These are phyloP conservation scores for Neosilurus hyrtlii DNA, from an alignment of 2,797 vertebrate genomes.

Conservation along the genomic window DNA sequence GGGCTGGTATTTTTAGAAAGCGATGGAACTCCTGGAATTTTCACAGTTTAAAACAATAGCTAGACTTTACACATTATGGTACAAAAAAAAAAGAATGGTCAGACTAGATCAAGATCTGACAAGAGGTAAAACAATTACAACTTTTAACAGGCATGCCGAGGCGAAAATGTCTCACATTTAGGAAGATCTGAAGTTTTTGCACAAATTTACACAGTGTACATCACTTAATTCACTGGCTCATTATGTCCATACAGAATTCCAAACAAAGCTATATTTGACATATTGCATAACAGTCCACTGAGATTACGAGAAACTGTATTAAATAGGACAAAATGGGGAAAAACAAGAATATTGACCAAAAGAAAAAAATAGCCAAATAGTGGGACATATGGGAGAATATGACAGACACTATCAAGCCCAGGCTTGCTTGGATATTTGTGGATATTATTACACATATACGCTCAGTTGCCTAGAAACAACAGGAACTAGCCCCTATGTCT, in stretches of 20 bases:
- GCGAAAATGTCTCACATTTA: not conserved
- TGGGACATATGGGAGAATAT: not conserved
- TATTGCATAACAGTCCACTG: not conserved
- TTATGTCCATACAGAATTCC: not conserved
- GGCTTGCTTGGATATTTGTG: not conserved
- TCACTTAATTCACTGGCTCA: not conserved
- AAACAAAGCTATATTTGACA: not conserved
- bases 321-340: not conserved
- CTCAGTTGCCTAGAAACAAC: constrained; percentile 41
- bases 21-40: not conserved
- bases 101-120: not conserved
- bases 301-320: not conserved
- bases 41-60: not conserved
- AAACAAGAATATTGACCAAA: not conserved
- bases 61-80: not conserved
- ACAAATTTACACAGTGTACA: too few relatives aligned
- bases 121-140: not conserved
- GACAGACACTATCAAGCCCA: not conserved
- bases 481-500: not conserved
- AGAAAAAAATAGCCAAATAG: not conserved
- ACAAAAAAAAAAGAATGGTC: not conserved
- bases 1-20: not conserved
- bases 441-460: not conserved
- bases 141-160: too few relatives aligned
- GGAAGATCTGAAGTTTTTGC: too few relatives aligned